Conservation (phyloP, 2,113 vertebrate genomes). For the Chionomys nivalis region DNA sequence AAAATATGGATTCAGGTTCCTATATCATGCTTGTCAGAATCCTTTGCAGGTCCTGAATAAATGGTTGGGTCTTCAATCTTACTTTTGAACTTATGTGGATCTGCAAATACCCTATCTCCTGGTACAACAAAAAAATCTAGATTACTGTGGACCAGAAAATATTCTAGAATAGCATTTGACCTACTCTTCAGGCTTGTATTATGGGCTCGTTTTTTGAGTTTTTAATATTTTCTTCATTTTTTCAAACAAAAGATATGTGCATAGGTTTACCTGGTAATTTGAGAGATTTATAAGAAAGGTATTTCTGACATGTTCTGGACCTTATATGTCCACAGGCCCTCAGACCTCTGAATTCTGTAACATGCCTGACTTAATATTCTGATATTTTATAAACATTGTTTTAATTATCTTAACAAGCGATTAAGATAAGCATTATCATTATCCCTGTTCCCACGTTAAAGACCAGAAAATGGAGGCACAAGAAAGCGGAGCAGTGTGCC, state of each 20-base stretch:
- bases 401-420: not conserved
- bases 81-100: not conserved
- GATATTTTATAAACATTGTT: not conserved
- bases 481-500: not conserved
- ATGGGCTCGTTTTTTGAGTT: not conserved
- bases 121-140: constrained; percentile 5
- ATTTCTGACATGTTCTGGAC: not conserved
- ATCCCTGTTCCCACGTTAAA: not conserved
- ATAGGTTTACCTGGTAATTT: not conserved
- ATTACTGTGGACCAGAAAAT: not conserved
- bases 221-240: constrained; percentile 4
- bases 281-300: not conserved
- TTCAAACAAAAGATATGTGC: not conserved
- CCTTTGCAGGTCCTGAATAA: not conserved
- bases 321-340: not conserved
- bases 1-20: not conserved
- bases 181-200: not conserved
- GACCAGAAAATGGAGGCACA: not conserved
- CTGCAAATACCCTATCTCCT: constrained; percentile 14
- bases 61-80: not conserved
- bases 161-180: not conserved
- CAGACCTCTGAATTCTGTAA: not conserved
- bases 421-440: not conserved
- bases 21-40: not conserved
- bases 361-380: not conserved